Evolutionary conservation across 2,888 invertebrate genomes (phyloP).

Genomic region (Brachynemurus nebulosus): DNA sequence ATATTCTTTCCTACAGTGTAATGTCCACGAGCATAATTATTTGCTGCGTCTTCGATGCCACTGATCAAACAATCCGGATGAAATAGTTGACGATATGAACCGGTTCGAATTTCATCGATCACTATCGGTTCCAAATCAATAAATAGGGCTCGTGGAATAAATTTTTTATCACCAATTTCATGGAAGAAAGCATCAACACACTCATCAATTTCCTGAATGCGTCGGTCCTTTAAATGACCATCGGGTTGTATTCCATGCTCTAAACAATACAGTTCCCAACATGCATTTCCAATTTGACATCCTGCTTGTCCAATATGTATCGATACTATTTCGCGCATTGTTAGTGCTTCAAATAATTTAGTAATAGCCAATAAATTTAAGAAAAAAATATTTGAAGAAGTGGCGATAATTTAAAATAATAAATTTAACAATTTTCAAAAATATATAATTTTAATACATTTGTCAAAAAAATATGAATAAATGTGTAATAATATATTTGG

Average conservation of each 20-base stretch:
- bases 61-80: not conserved
- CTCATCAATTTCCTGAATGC: too few relatives aligned
- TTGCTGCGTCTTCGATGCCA: conserved; percentile 1
- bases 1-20: conserved; percentile 3
- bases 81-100: not conserved
- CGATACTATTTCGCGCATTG: not conserved
- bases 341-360: too few relatives aligned
- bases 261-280: not conserved
- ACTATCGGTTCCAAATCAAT: conserved; percentile 1
- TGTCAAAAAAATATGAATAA: too few relatives aligned
- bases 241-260: not conserved
- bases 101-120: conserved; percentile 1
- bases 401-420: too few relatives aligned
- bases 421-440: too few relatives aligned
- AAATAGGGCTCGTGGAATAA: conserved; percentile 3
- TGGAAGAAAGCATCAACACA: too few relatives aligned
- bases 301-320: not conserved
- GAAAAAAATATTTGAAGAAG: too few relatives aligned
- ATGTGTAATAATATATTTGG: too few relatives aligned
- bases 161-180: not conserved
- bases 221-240: not conserved
- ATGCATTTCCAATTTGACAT: not conserved
- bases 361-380: too few relatives aligned
- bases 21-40: conserved; percentile 5
- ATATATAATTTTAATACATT: too few relatives aligned